Conservation (phyloP, 2,888 invertebrate species). For the Scaeva pyrastri region DNA sequence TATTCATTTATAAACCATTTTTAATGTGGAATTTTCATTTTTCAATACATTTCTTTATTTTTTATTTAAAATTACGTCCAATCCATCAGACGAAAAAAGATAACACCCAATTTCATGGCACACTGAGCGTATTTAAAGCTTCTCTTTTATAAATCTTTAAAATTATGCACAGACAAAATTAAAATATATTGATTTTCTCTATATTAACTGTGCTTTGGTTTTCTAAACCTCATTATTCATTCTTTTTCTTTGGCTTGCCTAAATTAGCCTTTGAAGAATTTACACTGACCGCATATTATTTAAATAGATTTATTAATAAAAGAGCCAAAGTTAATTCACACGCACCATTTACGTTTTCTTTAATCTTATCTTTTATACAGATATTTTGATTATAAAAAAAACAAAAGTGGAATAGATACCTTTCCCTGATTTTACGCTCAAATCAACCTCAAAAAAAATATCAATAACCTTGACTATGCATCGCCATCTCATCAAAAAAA, state of each 20-base stretch:
- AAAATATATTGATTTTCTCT: conserved; percentile 25
- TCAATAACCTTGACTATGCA: conserved; percentile 6
- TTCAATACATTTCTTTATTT: too few species aligned
- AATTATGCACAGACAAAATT: neutral
- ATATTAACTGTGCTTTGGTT: neutral
- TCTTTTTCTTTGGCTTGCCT: conserved; percentile 9
- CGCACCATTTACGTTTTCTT: conserved; percentile 63
- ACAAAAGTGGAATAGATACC: neutral
- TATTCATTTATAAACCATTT: too few species aligned
- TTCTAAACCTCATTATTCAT: conserved; percentile 3
- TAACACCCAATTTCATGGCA: neutral
- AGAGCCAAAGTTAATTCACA: conserved; percentile 52
- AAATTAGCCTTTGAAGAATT: conserved; percentile 54
- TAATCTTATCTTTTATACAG: conserved; percentile 14
- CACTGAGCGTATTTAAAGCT: too few species aligned
- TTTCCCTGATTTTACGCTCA: conserved; percentile 23
- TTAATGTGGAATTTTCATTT: too few species aligned
- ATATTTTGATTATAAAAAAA: conserved; percentile 15
- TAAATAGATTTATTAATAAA: conserved; percentile 43
- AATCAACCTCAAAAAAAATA: neutral
- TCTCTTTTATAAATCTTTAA: too few species aligned
- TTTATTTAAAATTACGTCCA: too few species aligned
- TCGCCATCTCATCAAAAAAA: neutral
- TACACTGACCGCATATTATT: conserved; percentile 48
- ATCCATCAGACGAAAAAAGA: too few species aligned